Evolutionary conservation across 2,113 vertebrate genomes (phyloP).

Genomic region (Tiliqua scincoides): DNA sequence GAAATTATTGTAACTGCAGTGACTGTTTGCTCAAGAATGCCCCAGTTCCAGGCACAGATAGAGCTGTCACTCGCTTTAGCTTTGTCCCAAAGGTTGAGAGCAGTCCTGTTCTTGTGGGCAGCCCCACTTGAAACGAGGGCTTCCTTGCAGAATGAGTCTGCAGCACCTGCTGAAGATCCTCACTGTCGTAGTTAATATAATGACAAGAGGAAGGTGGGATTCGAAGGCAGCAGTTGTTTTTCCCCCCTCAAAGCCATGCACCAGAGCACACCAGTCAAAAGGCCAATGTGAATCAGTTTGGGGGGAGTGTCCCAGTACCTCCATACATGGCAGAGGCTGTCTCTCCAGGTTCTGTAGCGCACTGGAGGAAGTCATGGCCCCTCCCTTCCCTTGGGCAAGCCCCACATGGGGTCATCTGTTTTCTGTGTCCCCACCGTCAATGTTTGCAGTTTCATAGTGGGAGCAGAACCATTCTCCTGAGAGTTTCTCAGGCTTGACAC

Average conservation of each 20-base stretch:
- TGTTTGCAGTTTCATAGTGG: background rate
- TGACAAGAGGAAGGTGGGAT: no score
- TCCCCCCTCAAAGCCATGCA: no score
- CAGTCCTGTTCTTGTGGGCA: background rate
- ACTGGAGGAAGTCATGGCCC: background rate
- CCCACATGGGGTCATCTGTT: background rate
- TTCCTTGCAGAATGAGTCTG: background rate
- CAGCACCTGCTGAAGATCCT: no score
- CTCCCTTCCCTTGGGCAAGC: background rate
- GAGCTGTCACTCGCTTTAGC: background rate
- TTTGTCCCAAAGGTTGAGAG: background rate
- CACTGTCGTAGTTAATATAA: no score
- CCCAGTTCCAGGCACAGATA: background rate
- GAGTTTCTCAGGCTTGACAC: no score
- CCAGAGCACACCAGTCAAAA: no score
- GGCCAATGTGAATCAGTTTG: no score
- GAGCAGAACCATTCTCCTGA: background rate
- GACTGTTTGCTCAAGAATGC: no score
- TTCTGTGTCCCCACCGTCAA: background rate
- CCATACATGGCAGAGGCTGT: no score
- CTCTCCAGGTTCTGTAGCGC: background rate
- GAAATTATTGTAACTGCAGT: no score
- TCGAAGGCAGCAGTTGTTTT: no score
- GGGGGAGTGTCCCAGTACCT: background rate
- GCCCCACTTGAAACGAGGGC: background rate